A percentile compares a stretch with the other conserved stretches of the same genome.
Evolutionary conservation across 1,140 invertebrate genomes (phyloP).

Genomic region (Euglossa dilemma): DNA sequence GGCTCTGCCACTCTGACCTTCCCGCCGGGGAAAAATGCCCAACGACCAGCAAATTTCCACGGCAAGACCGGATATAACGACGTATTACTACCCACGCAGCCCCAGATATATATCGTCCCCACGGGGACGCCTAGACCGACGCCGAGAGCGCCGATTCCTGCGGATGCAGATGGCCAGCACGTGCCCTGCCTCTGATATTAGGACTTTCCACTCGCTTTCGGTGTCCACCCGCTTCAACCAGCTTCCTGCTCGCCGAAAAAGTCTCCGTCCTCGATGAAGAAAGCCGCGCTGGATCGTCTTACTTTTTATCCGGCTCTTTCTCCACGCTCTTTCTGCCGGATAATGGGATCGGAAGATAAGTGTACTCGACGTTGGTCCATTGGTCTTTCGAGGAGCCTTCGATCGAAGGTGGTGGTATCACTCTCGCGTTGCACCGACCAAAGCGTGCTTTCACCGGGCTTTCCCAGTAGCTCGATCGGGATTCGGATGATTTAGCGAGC

Average conservation of each 20-base stretch:
- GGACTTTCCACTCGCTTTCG: not conserved
- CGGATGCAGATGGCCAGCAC: conserved; percentile 63
- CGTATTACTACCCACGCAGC: conserved; percentile 52
- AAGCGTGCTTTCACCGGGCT: not conserved
- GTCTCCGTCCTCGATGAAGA: not conserved
- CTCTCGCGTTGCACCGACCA: too few relatives aligned
- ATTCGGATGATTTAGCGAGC: not conserved
- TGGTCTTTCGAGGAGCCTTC: not conserved
- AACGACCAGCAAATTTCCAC: conserved; percentile 51
- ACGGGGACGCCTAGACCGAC: not conserved
- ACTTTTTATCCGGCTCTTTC: not conserved
- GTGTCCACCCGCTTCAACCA: too few relatives aligned
- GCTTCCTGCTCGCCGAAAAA: too few relatives aligned
- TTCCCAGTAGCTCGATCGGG: too few relatives aligned
- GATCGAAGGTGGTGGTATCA: not conserved
- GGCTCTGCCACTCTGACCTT: conserved; percentile 45
- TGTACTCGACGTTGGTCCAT: not conserved
- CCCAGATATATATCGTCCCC: conserved; percentile 8
- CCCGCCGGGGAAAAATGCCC: conserved; percentile 34
- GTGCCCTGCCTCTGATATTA: conserved; percentile 47
- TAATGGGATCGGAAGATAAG: conserved; percentile 36
- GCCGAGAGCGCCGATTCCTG: conserved; percentile 9
- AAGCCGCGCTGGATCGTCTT: not conserved
- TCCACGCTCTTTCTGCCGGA: not conserved
- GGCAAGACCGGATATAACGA: conserved; percentile 55